These are phyloP conservation scores for Caretta caretta DNA, from an alignment of 2,113 vertebrate species.

Conservation along the genomic window DNA sequence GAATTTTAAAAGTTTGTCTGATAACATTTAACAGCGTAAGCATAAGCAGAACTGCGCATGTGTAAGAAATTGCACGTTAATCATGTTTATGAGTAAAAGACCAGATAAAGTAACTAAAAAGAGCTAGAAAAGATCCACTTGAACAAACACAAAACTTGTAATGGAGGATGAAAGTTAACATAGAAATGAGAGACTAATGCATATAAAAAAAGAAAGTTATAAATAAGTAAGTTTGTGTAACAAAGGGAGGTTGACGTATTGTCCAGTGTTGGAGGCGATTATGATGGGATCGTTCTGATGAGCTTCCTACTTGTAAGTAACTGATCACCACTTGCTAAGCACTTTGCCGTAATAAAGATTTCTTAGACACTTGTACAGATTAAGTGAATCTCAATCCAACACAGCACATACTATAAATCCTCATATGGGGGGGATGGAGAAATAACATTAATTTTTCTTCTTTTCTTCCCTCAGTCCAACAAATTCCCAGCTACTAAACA, in stretches of 20 bases:
- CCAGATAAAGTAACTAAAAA: neutral
- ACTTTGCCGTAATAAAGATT: too few species aligned
- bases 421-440: neutral
- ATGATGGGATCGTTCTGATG: too few species aligned
- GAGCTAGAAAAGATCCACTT: neutral
- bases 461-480: neutral
- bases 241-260: too few species aligned
- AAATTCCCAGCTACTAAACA: too few species aligned
- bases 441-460: neutral
- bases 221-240: too few species aligned
- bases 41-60: neutral
- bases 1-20: too few species aligned
- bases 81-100: neutral
- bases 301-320: too few species aligned
- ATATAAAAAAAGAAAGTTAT: too few species aligned
- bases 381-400: neutral
- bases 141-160: neutral
- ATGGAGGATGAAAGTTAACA: neutral
- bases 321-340: too few species aligned
- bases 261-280: too few species aligned
- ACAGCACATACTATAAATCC: neutral
- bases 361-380: too few species aligned
- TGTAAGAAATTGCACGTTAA: neutral
- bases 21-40: neutral
- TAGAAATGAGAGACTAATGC: neutral